phyloP scores from a whole-genome alignment of 92 coral and sea anemone genomes.

The Phenganax marumi region DNA sequence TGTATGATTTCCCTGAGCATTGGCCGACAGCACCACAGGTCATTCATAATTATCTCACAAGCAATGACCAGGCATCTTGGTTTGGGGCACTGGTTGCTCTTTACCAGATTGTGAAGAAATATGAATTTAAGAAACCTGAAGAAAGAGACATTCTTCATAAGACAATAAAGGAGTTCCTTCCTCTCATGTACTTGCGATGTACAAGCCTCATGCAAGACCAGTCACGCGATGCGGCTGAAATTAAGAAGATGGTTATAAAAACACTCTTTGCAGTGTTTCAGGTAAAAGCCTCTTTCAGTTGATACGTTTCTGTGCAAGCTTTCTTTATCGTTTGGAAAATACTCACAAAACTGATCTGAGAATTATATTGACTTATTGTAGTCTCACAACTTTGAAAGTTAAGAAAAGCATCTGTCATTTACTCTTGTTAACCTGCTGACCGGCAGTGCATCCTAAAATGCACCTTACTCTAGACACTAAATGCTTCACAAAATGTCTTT shows the following conservation, averaged over 20 bases:
- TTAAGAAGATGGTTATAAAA: constrained; percentile 88
- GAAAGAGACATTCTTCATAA: constrained; percentile 76
- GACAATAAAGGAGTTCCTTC: constrained; percentile 78
- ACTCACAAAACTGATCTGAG: too few species aligned
- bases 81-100: constrained; percentile 86
- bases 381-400: too few species aligned
- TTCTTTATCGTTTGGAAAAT: too few species aligned
- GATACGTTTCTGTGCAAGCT: not conserved
- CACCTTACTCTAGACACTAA: too few species aligned
- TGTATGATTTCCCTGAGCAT: constrained; percentile 90
- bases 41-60: constrained; percentile 70
- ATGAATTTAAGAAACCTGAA: constrained; percentile 94
- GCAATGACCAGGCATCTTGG: constrained; percentile 76
- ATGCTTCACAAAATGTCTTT: too few species aligned
- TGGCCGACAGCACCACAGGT: constrained; percentile 89
- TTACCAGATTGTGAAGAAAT: constrained; percentile 93
- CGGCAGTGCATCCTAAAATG: too few species aligned
- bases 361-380: too few species aligned
- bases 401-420: too few species aligned
- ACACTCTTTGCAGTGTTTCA: constrained; percentile 83
- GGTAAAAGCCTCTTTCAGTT: constrained; percentile 48
- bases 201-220: constrained; percentile 64
- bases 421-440: too few species aligned
- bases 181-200: constrained; percentile 71
- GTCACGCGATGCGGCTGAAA: constrained; percentile 66